Base-by-base conservation (phyloP, 2,113 vertebrate species). In the Cepphus grylle region DNA sequence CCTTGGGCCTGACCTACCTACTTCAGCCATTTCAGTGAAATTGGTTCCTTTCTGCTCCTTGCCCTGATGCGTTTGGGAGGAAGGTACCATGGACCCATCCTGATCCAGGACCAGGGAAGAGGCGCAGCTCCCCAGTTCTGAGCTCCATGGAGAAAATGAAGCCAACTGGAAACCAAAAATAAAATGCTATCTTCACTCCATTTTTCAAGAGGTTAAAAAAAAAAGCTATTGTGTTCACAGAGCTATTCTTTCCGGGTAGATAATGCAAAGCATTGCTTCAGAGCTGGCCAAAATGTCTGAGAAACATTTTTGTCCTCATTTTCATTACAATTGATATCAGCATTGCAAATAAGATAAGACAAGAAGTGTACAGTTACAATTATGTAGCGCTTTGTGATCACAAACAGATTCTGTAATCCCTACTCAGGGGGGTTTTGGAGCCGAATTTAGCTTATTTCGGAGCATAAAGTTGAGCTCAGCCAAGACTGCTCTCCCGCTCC, bases 261-360 rank as follows among this genome's bases (percentile, higher is more conserved):
- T 95, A 96, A 96, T 92, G 32, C 81, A 93, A 93, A 96, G 70
- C 93, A 93, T 93, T 85, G 62, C 81, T 96, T 90, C 62, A 85
- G 65, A 85, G 81, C 81, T 85, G 74, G 90, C 93, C 84, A 94
- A 82, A 79, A 76, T 82, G 49, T 81, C 80, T 88, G 90, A 86
- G 88, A 90, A 94, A 85, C 19, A 14, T 40, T 93, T 74, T 59
- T 34, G 30, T 0, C 66, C 55, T 47, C 32, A 26, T 90, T 96
- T 92, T 94, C 86, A 96, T 88, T 92, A 86, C 83, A 96, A 76
- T 88, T 93, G 88, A 6, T 84, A 95, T 94, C 88, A 94, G 86
- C 87, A 73, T 96, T 82, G 85, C 94, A 86, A 94, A 92, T 87
- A 76, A 87, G 96, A 96, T 97, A 96, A 96, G 95, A 88, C 90